phyloP scores from a whole-genome alignment of 2,797 vertebrate genomes.

The Heteromormyrus szaboi region DNA sequence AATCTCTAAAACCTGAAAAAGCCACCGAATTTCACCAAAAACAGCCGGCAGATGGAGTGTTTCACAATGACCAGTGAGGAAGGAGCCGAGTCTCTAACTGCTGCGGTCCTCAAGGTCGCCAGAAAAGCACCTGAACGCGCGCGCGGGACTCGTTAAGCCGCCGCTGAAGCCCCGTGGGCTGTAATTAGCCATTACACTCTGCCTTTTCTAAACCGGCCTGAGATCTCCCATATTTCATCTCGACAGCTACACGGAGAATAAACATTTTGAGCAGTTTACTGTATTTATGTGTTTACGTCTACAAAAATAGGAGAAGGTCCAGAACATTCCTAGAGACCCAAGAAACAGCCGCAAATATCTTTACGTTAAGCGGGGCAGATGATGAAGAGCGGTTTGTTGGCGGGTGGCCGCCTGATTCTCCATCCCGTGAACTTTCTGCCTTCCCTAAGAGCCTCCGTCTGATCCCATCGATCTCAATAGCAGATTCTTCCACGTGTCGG shows the following conservation, averaged over 20 bases:
- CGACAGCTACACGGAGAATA: conserved; percentile 18
- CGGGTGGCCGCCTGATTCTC: conserved; percentile 39
- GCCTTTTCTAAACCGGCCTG: not conserved
- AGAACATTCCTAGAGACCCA: not conserved
- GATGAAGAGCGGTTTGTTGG: conserved; percentile 41
- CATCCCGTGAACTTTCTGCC: conserved; percentile 42
- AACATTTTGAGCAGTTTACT: conserved; percentile 19
- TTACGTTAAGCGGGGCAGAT: conserved; percentile 6
- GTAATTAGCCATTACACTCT: not conserved
- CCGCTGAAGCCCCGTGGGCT: not conserved
- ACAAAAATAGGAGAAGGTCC: conserved; percentile 14
- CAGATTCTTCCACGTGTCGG: conserved; percentile 47
- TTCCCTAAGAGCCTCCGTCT: conserved; percentile 48
- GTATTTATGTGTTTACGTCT: conserved; percentile 30
- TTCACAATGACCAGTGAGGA: not conserved
- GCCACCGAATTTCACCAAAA: not conserved
- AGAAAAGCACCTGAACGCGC: not conserved
- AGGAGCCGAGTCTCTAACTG: not conserved
- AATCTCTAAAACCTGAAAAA: not conserved
- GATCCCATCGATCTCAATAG: conserved; percentile 47
- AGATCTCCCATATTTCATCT: conserved; percentile 9
- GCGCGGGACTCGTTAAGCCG: not conserved
- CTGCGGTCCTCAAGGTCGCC: not conserved
- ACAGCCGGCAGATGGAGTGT: not conserved
- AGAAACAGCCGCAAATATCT: conserved; percentile 12